A percentile compares a stretch with the other conserved stretches of the same genome.
These are phyloP conservation scores for Anarhynchus alexandrinus DNA, from an alignment of 2,113 vertebrate genomes.

Conservation along the genomic window DNA sequence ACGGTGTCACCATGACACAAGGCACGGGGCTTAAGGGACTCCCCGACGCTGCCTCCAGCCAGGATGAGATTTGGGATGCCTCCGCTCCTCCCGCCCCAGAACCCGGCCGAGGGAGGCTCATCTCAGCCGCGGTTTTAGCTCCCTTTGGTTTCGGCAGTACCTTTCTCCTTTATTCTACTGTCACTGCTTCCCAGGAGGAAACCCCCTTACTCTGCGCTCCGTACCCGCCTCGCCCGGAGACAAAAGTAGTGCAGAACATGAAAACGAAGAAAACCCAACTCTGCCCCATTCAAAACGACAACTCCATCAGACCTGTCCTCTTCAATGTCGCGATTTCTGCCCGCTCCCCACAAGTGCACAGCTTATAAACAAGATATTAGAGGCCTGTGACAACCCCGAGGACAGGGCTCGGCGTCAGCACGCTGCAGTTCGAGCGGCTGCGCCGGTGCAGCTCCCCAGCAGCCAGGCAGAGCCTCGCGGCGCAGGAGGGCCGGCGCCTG, in stretches of 20 bases:
- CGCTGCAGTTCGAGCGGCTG: no score
- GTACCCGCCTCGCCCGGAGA: neutral
- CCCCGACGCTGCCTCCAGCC: no score
- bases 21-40: neutral
- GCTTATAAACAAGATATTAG: neutral
- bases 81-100: neutral
- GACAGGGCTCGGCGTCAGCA: neutral
- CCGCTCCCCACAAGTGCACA: neutral
- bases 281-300: no score
- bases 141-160: neutral
- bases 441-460: neutral
- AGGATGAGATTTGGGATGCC: neutral
- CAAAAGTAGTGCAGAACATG: neutral
- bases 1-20: accelerated
- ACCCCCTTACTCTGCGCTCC: neutral
- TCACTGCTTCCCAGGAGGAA: neutral
- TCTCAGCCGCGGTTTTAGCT: neutral
- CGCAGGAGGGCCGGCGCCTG: accelerated
- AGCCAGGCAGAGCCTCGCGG: neutral
- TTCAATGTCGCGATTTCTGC: accelerated
- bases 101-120: no score
- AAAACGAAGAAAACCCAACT: neutral
- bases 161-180: neutral
- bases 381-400: neutral
- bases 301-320: neutral